Conservation (phyloP, 2,888 invertebrate species). For the Rotaria macrura region DNA sequence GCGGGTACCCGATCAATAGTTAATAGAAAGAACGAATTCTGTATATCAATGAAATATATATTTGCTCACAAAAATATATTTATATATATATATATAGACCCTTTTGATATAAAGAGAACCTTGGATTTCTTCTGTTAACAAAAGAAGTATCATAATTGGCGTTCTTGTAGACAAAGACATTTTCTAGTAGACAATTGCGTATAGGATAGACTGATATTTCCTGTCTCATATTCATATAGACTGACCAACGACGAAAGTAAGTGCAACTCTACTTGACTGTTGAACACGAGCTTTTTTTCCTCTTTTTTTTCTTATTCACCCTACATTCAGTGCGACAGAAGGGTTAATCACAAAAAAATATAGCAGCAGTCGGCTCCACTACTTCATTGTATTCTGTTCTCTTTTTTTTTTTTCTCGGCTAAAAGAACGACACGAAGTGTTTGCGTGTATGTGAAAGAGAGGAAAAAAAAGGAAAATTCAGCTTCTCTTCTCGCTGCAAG, state of each 20-base stretch:
- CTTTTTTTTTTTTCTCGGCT: not conserved
- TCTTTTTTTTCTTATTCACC: not conserved
- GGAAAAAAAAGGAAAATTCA: not conserved
- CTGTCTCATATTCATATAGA: not conserved
- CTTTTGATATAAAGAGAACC: not conserved
- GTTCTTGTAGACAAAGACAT: not conserved
- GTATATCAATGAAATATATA: not conserved
- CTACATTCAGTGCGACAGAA: not conserved
- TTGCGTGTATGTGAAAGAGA: not conserved
- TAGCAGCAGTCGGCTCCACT: not conserved
- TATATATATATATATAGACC: not conserved
- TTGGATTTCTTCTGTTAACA: not conserved
- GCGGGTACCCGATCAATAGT: not conserved
- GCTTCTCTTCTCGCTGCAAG: not conserved
- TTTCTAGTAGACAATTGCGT: not conserved
- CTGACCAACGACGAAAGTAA: not conserved
- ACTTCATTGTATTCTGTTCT: not conserved
- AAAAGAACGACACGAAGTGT: not conserved
- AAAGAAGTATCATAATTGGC: not conserved
- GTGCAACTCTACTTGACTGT: not conserved
- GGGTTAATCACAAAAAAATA: conserved; percentile 3
- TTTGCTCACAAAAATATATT: not conserved
- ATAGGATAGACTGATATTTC: not conserved
- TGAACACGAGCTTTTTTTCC: not conserved
- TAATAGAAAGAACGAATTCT: not conserved